Conservation (phyloP, 2,888 invertebrate genomes). For the Drosophila nigritarsus region DNA sequence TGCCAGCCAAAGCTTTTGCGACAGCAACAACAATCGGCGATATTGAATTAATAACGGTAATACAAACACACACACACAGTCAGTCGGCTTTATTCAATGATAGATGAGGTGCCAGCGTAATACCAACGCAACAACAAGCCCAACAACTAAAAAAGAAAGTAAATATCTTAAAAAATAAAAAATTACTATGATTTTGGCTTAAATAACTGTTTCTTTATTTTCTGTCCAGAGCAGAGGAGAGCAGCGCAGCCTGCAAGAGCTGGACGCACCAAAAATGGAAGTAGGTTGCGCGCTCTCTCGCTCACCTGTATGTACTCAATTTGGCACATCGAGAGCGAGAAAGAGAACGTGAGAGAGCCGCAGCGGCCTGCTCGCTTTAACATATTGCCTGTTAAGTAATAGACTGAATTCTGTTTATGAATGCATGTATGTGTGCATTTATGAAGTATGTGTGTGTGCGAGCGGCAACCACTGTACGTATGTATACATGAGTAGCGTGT, state of each 20-base stretch:
- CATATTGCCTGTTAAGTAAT: slow-evolving; percentile 73
- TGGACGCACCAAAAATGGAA: slow-evolving; percentile 56
- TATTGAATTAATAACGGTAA: slow-evolving; percentile 47
- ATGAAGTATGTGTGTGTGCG: slow-evolving; percentile 20
- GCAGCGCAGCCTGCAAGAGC: slow-evolving; percentile 11
- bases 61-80: slow-evolving; percentile 26
- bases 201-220: slow-evolving; percentile 55
- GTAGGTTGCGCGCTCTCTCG: slow-evolving; percentile 56
- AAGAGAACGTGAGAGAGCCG: slow-evolving; percentile 20
- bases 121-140: slow-evolving; percentile 27
- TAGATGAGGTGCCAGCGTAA: slow-evolving; percentile 50
- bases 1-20: slow-evolving; percentile 25
- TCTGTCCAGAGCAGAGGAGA: slow-evolving; percentile 15
- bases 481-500: slow-evolving; percentile 15
- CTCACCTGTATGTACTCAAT: slow-evolving; percentile 50
- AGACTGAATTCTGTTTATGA: slow-evolving; percentile 49
- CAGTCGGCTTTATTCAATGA: slow-evolving; percentile 22
- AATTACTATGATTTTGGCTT: slow-evolving; percentile 54
- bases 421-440: slow-evolving; percentile 30
- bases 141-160: slow-evolving; percentile 55
- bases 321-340: slow-evolving; percentile 24
- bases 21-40: slow-evolving; percentile 19
- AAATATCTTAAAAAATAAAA: slow-evolving; percentile 46
- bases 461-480: slow-evolving; percentile 31
- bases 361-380: slow-evolving; percentile 36